Conservation (phyloP, 1,140 invertebrate genomes). For the Papilio glaucus region DNA sequence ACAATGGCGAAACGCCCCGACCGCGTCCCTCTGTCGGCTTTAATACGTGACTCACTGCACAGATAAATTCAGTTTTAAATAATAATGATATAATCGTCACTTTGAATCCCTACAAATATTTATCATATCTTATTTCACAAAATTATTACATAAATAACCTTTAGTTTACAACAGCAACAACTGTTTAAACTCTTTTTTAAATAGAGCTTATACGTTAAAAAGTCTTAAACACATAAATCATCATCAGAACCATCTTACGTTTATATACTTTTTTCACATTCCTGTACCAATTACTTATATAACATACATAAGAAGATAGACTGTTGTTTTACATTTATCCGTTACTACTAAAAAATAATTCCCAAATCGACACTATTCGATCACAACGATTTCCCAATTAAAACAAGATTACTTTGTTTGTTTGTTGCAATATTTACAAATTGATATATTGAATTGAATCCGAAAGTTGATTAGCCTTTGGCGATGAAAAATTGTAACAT, state of each 20-base stretch:
- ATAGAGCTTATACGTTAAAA: no score
- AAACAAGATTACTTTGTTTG: background rate
- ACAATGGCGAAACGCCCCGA: conserved; percentile 30
- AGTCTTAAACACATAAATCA: no score
- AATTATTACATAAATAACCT: no score
- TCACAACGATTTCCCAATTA: background rate
- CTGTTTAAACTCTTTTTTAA: no score
- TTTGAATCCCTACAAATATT: background rate
- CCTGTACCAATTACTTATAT: no score
- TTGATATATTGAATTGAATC: conserved; percentile 13
- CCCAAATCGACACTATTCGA: background rate
- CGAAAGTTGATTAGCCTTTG: conserved; percentile 15
- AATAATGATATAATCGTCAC: background rate
- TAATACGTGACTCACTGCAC: background rate
- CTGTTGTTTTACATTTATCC: no score
- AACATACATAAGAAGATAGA: no score
- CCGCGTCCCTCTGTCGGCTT: background rate
- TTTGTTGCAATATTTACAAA: background rate
- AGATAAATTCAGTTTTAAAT: conserved; percentile 23
- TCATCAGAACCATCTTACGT: no score
- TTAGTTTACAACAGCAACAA: no score
- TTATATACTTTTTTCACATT: no score
- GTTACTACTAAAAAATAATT: no score
- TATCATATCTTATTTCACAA: background rate
- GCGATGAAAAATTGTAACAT: conserved; percentile 25